Evolutionary conservation across 2,888 invertebrate genomes (phyloP).

Genomic region (Eupithecia vulgata): DNA sequence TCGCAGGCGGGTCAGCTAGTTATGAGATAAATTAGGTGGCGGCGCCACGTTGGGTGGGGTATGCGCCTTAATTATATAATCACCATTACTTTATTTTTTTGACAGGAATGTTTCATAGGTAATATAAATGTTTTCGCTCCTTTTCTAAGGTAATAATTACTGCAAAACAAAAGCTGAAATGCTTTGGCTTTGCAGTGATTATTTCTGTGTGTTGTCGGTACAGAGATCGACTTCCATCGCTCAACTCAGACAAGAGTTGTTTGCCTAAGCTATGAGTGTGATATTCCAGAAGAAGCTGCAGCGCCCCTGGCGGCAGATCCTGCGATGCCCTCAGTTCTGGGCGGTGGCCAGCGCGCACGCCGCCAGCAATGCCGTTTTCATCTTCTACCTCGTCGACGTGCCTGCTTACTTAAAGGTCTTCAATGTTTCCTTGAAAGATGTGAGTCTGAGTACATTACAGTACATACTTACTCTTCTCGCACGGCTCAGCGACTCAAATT

Average conservation of each 20-base stretch:
- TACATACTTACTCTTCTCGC: neutral
- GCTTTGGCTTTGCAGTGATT: too few relatives aligned
- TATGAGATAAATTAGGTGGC: too few relatives aligned
- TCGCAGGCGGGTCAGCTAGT: too few relatives aligned
- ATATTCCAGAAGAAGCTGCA: conserved; percentile 57
- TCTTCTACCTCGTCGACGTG: conserved; percentile 63
- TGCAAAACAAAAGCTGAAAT: too few relatives aligned
- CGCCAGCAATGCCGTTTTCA: conserved; percentile 62
- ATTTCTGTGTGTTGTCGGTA: too few relatives aligned
- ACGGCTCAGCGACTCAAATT: neutral
- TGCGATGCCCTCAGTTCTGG: conserved; percentile 65
- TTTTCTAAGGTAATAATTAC: neutral
- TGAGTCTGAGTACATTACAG: conserved; percentile 58
- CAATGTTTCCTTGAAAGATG: conserved; percentile 56
- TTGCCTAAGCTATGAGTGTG: neutral
- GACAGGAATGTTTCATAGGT: too few relatives aligned
- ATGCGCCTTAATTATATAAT: too few relatives aligned
- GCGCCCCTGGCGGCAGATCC: conserved; percentile 64
- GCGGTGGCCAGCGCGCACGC: conserved; percentile 61
- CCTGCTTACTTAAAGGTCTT: conserved; percentile 60
- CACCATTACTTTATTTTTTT: too few relatives aligned
- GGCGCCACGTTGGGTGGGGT: too few relatives aligned
- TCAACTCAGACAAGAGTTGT: neutral
- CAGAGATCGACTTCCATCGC: neutral
- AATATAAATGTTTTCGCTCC: neutral